Evolutionary conservation across 2,113 vertebrate genomes (phyloP).

Genomic region (Eira barbara): DNA sequence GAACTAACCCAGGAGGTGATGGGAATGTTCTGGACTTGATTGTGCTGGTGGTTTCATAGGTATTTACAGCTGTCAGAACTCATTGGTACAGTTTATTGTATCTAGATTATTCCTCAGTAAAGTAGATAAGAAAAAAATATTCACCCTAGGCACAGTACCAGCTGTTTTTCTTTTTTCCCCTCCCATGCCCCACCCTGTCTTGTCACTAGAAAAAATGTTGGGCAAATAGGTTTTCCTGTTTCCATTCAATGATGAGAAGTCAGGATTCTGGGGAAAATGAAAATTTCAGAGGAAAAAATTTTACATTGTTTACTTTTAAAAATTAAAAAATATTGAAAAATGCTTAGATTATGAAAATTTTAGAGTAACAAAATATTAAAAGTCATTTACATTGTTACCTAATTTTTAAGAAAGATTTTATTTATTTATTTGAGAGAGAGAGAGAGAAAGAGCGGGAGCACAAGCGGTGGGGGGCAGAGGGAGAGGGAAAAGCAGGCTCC

Average conservation of each 20-base stretch:
- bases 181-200: not conserved
- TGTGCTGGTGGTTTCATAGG: not conserved
- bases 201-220: not conserved
- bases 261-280: not conserved
- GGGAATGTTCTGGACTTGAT: not conserved
- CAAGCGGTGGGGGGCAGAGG: too few relatives aligned
- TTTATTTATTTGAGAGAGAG: too few relatives aligned
- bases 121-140: not conserved
- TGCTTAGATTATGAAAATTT: not conserved
- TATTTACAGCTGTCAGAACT: not conserved
- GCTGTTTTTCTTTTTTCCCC: not conserved
- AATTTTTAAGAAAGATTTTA: not conserved
- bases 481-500: too few relatives aligned
- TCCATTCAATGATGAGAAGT: not conserved
- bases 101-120: not conserved
- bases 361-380: not conserved
- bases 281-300: not conserved
- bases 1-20: not conserved
- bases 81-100: not conserved
- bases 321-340: slow-evolving; percentile 22
- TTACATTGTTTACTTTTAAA: slow-evolving; percentile 1
- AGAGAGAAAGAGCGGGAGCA: too few relatives aligned
- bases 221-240: not conserved
- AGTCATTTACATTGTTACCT: not conserved
- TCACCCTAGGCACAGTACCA: not conserved